These are phyloP conservation scores for Paraescarpia echinospica DNA, from an alignment of 1,140 invertebrate species.

Conservation along the genomic window DNA sequence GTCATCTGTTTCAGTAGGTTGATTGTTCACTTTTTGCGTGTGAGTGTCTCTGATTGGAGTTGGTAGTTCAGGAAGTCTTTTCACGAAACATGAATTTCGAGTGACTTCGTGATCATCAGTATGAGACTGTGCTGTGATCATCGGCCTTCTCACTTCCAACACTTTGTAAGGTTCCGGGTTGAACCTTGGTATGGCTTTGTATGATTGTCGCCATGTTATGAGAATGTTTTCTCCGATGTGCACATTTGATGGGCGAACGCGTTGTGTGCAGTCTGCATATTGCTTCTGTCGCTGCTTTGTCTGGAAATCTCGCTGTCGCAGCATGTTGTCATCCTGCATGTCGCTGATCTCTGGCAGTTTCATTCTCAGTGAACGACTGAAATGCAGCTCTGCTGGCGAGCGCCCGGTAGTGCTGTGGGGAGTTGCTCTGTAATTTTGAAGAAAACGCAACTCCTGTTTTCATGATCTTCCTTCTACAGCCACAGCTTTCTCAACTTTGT, in stretches of 20 bases:
- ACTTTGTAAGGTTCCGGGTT: conserved; percentile 1
- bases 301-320: neutral
- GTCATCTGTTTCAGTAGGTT: neutral
- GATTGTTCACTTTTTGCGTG: too few species aligned
- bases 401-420: neutral
- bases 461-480: too few species aligned
- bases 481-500: too few species aligned
- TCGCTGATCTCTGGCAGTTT: conserved; percentile 5
- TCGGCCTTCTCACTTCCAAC: neutral
- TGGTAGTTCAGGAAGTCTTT: too few species aligned
- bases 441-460: too few species aligned
- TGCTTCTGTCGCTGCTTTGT: too few species aligned
- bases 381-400: neutral
- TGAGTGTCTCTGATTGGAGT: too few species aligned
- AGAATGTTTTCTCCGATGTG: conserved; percentile 2
- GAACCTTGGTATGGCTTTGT: neutral
- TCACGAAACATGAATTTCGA: too few species aligned
- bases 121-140: neutral
- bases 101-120: neutral
- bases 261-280: neutral
- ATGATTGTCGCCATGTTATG: neutral
- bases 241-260: neutral
- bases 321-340: neutral
- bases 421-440: neutral
- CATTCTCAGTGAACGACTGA: neutral